Conservation (phyloP, 2,888 invertebrate species). For the Philonicus albiceps region DNA sequence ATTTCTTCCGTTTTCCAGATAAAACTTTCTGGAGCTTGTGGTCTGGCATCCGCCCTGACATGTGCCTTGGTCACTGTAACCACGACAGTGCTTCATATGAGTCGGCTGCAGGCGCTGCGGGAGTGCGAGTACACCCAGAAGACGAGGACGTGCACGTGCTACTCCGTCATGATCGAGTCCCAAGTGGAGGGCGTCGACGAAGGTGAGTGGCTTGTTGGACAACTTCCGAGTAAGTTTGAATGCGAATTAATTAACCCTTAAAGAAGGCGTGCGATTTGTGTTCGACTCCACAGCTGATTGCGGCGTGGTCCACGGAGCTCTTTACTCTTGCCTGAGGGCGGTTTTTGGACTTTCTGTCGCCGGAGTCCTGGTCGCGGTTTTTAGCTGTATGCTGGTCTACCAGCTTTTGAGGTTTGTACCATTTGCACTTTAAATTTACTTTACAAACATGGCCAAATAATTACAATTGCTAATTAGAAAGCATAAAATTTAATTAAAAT, state of each 20-base stretch:
- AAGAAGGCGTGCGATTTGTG: constrained; percentile 75
- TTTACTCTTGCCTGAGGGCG: constrained; percentile 87
- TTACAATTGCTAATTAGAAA: not conserved
- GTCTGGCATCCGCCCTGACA: constrained; percentile 84
- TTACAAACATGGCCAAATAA: not conserved
- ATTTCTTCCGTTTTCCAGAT: constrained; percentile 67
- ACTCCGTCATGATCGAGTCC: constrained; percentile 74
- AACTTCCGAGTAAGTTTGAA: not conserved
- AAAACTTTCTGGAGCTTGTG: constrained; percentile 87
- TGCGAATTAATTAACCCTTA: constrained; percentile 42
- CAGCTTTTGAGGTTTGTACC: constrained; percentile 76
- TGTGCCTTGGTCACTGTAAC: constrained; percentile 86
- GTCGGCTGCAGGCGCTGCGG: constrained; percentile 82
- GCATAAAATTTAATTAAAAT: not conserved
- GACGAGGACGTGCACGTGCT: constrained; percentile 80
- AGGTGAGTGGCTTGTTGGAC: constrained; percentile 59
- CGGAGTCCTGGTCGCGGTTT: constrained; percentile 89
- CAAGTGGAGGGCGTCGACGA: constrained; percentile 70
- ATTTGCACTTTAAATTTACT: not conserved
- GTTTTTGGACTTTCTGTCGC: constrained; percentile 91
- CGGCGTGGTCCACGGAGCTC: constrained; percentile 87
- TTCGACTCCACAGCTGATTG: constrained; percentile 89
- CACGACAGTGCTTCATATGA: constrained; percentile 91
- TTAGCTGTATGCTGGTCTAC: constrained; percentile 91
- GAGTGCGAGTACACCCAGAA: constrained; percentile 87